A percentile compares a stretch with the other conserved stretches of the same genome.
Evolutionary conservation across 1,140 invertebrate species (phyloP).

Genomic region (Lordiphosa mommai): DNA sequence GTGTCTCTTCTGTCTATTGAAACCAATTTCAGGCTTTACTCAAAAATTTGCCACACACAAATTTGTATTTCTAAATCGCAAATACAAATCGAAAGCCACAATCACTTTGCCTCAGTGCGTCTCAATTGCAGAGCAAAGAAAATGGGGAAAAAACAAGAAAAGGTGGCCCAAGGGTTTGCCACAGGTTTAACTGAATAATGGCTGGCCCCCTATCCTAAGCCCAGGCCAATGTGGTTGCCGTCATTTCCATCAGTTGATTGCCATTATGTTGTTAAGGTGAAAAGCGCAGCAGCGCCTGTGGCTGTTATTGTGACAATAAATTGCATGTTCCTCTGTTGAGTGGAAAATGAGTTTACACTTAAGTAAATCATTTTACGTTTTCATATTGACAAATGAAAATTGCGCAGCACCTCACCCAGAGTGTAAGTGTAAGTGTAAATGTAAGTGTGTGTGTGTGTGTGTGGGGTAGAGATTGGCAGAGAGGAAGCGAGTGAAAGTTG

Average conservation of each 20-base stretch:
- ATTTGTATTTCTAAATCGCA: slow-evolving; percentile 54
- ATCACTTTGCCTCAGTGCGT: slow-evolving; percentile 20
- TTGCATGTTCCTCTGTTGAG: slow-evolving; percentile 56
- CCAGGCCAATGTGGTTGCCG: slow-evolving; percentile 31
- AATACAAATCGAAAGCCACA: slow-evolving; percentile 46
- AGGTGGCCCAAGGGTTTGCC: slow-evolving; percentile 41
- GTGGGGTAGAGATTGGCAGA: neutral
- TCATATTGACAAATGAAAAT: slow-evolving; percentile 60
- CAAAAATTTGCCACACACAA: slow-evolving; percentile 29
- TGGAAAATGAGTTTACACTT: slow-evolving; percentile 72
- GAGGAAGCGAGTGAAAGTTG: neutral
- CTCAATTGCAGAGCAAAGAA: slow-evolving; percentile 14
- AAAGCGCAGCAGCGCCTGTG: slow-evolving; percentile 45
- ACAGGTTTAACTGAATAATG: slow-evolving; percentile 70
- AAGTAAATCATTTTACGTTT: slow-evolving; percentile 67
- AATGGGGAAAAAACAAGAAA: neutral
- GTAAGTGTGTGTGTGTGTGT: too few species aligned
- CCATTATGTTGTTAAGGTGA: slow-evolving; percentile 68
- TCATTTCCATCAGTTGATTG: slow-evolving; percentile 67
- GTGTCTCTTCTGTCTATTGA: slow-evolving; percentile 17
- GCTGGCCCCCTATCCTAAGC: slow-evolving; percentile 22
- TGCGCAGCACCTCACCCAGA: slow-evolving; percentile 17
- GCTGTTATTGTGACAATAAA: slow-evolving; percentile 27
- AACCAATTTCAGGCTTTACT: slow-evolving; percentile 51
- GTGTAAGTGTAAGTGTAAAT: too few species aligned